Conservation (phyloP, 2,797 vertebrate genomes). For the Cirrhinus mrigala region DNA sequence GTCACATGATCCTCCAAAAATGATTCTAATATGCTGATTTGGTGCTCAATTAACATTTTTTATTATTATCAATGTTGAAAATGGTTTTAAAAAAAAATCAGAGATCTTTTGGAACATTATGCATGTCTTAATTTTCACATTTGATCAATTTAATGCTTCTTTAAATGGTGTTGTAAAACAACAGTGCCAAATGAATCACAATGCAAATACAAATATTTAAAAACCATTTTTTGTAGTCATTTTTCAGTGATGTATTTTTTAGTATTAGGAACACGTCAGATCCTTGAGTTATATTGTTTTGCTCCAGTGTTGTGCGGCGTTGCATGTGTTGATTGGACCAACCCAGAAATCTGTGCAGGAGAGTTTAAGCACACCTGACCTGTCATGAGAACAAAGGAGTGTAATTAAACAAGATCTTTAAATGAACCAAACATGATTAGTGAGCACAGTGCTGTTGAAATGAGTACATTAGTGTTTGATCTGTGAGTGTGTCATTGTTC, state of each 20-base stretch:
- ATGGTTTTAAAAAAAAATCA: background rate
- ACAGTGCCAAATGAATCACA: background rate
- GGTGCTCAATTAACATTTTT: background rate
- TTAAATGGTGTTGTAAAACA: background rate
- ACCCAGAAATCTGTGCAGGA: background rate
- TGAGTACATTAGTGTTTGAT: background rate
- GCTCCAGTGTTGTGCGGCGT: background rate
- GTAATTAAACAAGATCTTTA: constrained; percentile 14
- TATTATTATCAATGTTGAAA: background rate
- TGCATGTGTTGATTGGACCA: constrained; percentile 2
- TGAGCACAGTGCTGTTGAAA: background rate
- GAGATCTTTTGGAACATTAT: background rate
- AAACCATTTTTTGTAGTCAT: too few relatives aligned
- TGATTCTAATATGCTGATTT: background rate
- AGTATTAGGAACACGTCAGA: background rate
- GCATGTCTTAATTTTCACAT: background rate
- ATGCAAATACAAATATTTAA: too few relatives aligned
- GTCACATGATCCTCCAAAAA: background rate
- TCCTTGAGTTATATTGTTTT: background rate
- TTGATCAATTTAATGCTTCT: background rate
- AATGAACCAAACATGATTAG: background rate
- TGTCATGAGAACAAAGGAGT: background rate
- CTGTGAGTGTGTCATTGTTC: background rate
- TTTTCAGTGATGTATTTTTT: background rate
- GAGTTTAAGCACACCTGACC: background rate